Conservation (phyloP, 1,140 invertebrate species). For the Ceratina australensis region DNA sequence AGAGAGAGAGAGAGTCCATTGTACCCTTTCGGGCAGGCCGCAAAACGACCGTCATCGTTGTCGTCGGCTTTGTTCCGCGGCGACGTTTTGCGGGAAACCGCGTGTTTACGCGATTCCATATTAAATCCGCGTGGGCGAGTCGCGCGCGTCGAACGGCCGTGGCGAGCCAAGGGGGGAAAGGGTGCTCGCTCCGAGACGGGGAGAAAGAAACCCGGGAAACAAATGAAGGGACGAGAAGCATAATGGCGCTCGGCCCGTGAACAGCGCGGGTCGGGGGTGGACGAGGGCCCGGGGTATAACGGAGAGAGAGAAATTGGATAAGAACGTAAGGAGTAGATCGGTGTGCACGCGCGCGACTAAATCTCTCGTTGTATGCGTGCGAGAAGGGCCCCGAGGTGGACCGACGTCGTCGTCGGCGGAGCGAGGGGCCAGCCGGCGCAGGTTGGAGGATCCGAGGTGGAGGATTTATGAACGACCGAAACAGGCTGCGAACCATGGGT, state of each 20-base stretch:
- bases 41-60: not conserved
- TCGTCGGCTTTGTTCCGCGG: conserved; percentile 10
- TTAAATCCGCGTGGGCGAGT: conserved; percentile 53
- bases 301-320: conserved; percentile 63
- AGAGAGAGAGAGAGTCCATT: not conserved
- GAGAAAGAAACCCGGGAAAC: conserved; percentile 50
- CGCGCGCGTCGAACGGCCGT: not conserved
- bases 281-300: conserved; percentile 6
- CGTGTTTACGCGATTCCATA: conserved; percentile 44
- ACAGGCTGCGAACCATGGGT: conserved; percentile 68
- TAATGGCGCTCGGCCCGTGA: conserved; percentile 40
- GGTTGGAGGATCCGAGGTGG: conserved; percentile 60
- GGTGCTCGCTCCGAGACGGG: conserved; percentile 49
- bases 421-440: conserved; percentile 7
- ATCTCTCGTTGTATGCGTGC: conserved; percentile 20
- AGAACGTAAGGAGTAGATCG: conserved; percentile 59
- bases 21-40: not conserved
- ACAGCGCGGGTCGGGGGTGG: conserved; percentile 18
- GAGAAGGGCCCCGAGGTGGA: conserved; percentile 42
- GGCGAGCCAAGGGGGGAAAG: conserved; percentile 44
- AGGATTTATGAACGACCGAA: conserved; percentile 77
- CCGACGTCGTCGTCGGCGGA: not conserved
- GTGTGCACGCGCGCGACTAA: conserved; percentile 55
- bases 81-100: conserved; percentile 32
- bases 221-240: conserved; percentile 61